Base-by-base conservation (phyloP, 2,113 vertebrate species). In the Callopanchax toddi region DNA sequence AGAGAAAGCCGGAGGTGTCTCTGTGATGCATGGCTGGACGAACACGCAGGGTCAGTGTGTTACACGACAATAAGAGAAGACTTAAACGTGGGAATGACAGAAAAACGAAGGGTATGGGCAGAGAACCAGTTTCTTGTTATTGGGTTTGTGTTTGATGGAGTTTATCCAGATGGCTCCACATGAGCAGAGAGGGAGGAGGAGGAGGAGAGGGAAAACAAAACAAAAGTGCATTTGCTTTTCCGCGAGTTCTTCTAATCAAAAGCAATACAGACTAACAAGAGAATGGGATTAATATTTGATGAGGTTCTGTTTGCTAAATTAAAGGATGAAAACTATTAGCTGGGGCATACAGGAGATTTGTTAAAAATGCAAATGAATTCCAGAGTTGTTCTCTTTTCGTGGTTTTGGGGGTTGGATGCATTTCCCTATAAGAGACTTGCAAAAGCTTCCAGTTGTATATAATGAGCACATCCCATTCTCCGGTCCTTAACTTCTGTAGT, bases 281-380 rank as follows among this genome's bases (percentile, higher is more conserved):
- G 58, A 58, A 61, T 59, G 49, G 50, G 60, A 78, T 88, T 76
- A 83, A 87, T 91, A 81, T 88, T 91, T 84, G 44, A 89, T 89
- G 75, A 86, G 82, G 65, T 64, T 79, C 55, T 87, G 66, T 86
- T 88, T 67, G 71, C 43, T 74, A 65, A 87, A 86, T 85, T 77
- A 89, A 84, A 85, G 62, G 53, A 79, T 82, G 70, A 68, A 79
- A 76, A 73, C 57, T 75, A 72, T 71, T 71, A 80, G 68, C 63
- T 25, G 65, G 76, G 59, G 73, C 63, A 82, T 64, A 74, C 20
- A 36, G 62, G 66, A 51, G 50, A 60, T 84, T 88, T 82, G 75
- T 85, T 77, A 64, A 71, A 90, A 84, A 84, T 91, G 86, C 75
- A 78, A 86, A 87, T 87, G 25, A 63, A 79, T 82, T 85, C 67